These are phyloP conservation scores for Timema cristinae DNA, from an alignment of 2,888 invertebrate genomes.

Conservation along the genomic window DNA sequence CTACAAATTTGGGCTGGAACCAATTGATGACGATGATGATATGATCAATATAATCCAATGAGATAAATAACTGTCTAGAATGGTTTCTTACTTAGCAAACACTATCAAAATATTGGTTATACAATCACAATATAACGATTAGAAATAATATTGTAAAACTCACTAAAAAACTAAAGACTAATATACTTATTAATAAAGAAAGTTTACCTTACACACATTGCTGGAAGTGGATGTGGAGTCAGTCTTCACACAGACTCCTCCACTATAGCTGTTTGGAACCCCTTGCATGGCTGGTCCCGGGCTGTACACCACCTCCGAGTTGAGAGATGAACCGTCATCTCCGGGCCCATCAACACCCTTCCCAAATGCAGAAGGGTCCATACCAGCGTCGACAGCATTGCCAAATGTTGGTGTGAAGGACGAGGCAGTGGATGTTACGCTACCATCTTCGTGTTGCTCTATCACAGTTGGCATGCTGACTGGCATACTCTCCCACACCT, in stretches of 20 bases:
- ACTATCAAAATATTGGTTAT: too few species aligned
- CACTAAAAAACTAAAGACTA: constrained; percentile 6
- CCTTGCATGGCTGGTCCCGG: constrained; percentile 37
- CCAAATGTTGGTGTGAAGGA: constrained; percentile 37
- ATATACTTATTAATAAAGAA: not conserved
- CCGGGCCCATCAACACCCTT: constrained; percentile 32
- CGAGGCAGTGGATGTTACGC: constrained; percentile 35
- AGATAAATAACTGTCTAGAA: too few species aligned
- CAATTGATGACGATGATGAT: too few species aligned
- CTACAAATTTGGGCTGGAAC: too few species aligned
- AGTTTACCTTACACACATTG: constrained; percentile 67
- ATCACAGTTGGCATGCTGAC: constrained; percentile 41
- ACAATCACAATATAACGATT: too few species aligned
- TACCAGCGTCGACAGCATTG: constrained; percentile 31
- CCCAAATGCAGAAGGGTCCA: constrained; percentile 31
- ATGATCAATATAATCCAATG: too few species aligned
- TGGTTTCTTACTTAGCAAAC: too few species aligned
- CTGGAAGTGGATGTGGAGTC: constrained; percentile 53
- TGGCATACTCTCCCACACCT: constrained; percentile 68
- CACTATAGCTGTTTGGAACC: constrained; percentile 44
- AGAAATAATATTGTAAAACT: not conserved
- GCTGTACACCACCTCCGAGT: constrained; percentile 31
- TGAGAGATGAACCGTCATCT: constrained; percentile 29
- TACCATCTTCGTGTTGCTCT: constrained; percentile 39
- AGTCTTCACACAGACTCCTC: constrained; percentile 39